phyloP scores from a whole-genome alignment of 2,113 vertebrate species.

The Lepisosteus osseus region DNA sequence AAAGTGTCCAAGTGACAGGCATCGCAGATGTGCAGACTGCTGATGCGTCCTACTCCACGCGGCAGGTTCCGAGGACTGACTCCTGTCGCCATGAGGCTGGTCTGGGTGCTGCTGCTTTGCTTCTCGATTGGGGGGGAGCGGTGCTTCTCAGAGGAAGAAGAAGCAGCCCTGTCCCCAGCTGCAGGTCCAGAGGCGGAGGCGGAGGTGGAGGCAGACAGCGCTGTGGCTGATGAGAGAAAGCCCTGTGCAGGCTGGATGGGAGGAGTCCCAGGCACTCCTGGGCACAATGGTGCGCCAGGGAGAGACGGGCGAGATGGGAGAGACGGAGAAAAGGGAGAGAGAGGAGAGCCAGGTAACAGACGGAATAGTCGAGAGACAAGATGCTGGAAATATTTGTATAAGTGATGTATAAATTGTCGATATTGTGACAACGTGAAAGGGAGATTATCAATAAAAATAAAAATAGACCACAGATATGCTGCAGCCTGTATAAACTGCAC shows the following conservation, averaged over 20 bases:
- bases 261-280: slow-evolving; percentile 71
- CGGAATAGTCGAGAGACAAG: too few relatives aligned
- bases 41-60: background rate
- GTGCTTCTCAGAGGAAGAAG: slow-evolving; percentile 13
- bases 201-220: background rate
- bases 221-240: slow-evolving; percentile 28
- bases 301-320: slow-evolving; percentile 72
- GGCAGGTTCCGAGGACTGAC: background rate
- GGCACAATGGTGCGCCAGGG: slow-evolving; percentile 71
- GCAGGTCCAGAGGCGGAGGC: background rate
- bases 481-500: too few relatives aligned
- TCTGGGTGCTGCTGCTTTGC: slow-evolving; percentile 37
- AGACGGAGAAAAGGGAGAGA: slow-evolving; percentile 70
- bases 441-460: too few relatives aligned
- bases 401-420: too few relatives aligned
- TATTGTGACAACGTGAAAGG: too few relatives aligned
- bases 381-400: too few relatives aligned
- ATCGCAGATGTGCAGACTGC: background rate
- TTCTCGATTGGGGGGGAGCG: slow-evolving; percentile 8
- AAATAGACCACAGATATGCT: too few relatives aligned
- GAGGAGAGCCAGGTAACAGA: slow-evolving; percentile 68
- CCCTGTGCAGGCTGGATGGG: slow-evolving; percentile 72
- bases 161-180: background rate
- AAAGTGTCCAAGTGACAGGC: too few relatives aligned
- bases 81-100: slow-evolving; percentile 35